Evolutionary conservation across 2,113 vertebrate genomes (phyloP), one percentile per base, ranked within the genome.

Genomic region (Ailurus styani): DNA sequence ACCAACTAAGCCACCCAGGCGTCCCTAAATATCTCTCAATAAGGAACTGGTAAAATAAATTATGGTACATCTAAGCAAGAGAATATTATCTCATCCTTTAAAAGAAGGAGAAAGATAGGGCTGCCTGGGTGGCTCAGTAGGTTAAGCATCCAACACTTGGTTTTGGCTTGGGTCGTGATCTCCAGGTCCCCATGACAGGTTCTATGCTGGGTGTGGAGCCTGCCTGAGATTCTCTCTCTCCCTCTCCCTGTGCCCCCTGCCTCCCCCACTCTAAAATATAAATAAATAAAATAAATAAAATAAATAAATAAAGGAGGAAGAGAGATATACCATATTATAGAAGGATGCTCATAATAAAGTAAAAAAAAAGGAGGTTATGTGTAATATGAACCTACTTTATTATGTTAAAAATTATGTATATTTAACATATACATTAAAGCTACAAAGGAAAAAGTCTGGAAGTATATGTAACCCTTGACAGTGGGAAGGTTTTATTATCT

Each of bases 31-130:
- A 95, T 45, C 23, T 12, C 34, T 93, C 25, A 91, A 55, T 75
- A 87, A 78, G 14, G 31, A 93, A 90, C 20, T 79, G 12, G n/a
- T 70, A 91, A 95, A 89, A 85, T 91, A 52, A 84, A 96, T 78
- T 87, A 68, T 37, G 52, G 37, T 55, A 1, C 27, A 91, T 66
- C 42, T 11, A 88, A 70, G 68, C 57, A 84, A 91, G 7, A 84
- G 3, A 94, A 50, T 72, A 82, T 90, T 95, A 91, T 45, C 27
- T 75, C 40, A 92, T 2, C 10, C 62, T 79, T 91, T 86, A 88
- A 93, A 94, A 96, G 42, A 72, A 75, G 42, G 40, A 47, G 73
- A 77, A 75, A 75, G 27, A 68, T 31, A 0, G 73, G 27, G 27
- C 27, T 68, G 27, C 27, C 27, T 77, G 73, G 42, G 40, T 75